Conservation (phyloP, 2,888 invertebrate genomes). For the Tineola bisselliella region DNA sequence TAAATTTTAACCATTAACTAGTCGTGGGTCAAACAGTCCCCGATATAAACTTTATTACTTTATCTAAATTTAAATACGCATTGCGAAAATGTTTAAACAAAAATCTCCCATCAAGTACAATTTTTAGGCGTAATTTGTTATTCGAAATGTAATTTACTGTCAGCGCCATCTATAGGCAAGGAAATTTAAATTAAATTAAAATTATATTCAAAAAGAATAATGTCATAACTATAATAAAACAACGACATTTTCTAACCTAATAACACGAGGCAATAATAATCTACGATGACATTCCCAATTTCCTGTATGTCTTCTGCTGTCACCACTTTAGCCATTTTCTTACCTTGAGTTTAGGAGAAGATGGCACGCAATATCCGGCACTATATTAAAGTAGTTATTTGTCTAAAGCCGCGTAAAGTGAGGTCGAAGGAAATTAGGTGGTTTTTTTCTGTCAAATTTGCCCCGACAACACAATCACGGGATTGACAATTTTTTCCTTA, state of each 20-base stretch:
- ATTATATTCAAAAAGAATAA: no score
- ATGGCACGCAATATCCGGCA: conserved; percentile 12
- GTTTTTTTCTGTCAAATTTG: conserved; percentile 6
- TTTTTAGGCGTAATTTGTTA: no score
- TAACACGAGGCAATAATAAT: not conserved
- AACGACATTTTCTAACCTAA: not conserved
- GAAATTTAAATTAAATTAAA: no score
- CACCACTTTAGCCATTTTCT: not conserved
- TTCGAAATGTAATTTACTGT: no score
- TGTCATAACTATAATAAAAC: no score
- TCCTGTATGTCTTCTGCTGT: conserved; percentile 3
- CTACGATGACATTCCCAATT: conserved; percentile 1
- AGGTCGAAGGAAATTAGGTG: conserved; percentile 2
- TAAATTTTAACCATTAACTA: no score
- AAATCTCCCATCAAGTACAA: no score
- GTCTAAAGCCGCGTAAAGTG: conserved; percentile 2
- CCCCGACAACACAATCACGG: not conserved
- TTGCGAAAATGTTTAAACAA: no score
- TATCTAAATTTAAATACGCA: no score
- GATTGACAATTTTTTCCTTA: not conserved
- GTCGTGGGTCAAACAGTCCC: no score
- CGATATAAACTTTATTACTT: no score
- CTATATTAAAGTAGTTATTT: conserved; percentile 13
- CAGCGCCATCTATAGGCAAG: no score
- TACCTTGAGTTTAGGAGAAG: conserved; percentile 1